A percentile compares a stretch with the other conserved stretches of the same genome.
These are phyloP conservation scores for Porites lobata DNA, from an alignment of 92 coral and sea anemone species.

Conservation along the genomic window DNA sequence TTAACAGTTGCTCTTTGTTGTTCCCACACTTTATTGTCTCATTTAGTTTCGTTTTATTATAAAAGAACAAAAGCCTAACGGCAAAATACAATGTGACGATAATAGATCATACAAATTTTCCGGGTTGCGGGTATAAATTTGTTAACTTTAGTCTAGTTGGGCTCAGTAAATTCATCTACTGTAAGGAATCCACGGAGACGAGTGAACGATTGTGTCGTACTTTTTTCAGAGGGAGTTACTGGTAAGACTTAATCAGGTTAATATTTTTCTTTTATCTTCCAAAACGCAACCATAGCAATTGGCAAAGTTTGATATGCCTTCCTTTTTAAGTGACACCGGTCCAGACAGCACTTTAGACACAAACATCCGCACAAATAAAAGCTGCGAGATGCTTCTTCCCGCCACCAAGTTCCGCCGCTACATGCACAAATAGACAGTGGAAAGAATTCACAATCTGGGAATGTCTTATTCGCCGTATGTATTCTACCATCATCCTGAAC, in stretches of 20 bases:
- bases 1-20: neutral
- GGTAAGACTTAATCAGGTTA: neutral
- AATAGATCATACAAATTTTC: slow-evolving; percentile 6
- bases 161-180: neutral
- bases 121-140: slow-evolving; percentile 17
- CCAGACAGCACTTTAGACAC: too few relatives aligned
- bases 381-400: too few relatives aligned
- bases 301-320: too few relatives aligned
- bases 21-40: neutral
- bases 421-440: too few relatives aligned
- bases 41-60: neutral
- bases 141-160: neutral
- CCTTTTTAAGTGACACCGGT: too few relatives aligned
- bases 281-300: too few relatives aligned
- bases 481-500: too few relatives aligned
- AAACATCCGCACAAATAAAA: too few relatives aligned
- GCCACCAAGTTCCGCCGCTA: too few relatives aligned
- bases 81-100: neutral
- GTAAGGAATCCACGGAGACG: neutral
- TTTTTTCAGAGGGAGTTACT: neutral
- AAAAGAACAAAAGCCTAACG: neutral
- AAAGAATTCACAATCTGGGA: too few relatives aligned
- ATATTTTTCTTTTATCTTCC: too few relatives aligned
- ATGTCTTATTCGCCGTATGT: too few relatives aligned
- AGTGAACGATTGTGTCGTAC: neutral